A percentile compares a stretch with the other conserved stretches of the same genome.
phyloP scores from a whole-genome alignment of 2,113 vertebrate genomes.

The Antennarius striatus region DNA sequence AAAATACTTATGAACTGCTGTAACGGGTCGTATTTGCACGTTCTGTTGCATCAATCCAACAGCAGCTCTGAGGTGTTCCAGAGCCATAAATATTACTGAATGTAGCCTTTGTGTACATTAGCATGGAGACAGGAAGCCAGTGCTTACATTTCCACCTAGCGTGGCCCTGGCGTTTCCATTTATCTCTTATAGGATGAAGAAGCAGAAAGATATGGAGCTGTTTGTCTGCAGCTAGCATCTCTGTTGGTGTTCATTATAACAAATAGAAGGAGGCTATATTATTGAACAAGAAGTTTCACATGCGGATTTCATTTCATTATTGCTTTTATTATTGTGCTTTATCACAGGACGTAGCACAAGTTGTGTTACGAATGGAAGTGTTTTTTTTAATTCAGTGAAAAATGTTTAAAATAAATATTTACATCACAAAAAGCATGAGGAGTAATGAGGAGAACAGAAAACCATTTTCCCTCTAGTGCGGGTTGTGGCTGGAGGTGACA shows the following conservation, averaged over 20 bases:
- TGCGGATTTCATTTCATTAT: slow-evolving; percentile 35
- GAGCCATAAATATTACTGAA: slow-evolving; percentile 51
- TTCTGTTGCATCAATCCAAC: background rate
- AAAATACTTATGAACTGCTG: slow-evolving; percentile 70
- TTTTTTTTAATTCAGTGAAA: slow-evolving; percentile 17
- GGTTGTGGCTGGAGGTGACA: slow-evolving; percentile 3
- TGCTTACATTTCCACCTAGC: slow-evolving; percentile 57
- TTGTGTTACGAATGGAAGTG: slow-evolving; percentile 19
- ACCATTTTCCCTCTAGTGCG: background rate
- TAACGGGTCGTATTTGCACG: slow-evolving; percentile 9
- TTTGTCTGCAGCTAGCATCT: background rate
- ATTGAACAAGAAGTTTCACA: background rate
- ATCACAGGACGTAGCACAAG: slow-evolving; percentile 14
- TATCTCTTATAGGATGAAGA: slow-evolving; percentile 20
- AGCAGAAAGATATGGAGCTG: background rate
- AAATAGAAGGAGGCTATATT: too few species aligned
- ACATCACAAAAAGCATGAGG: slow-evolving; percentile 10
- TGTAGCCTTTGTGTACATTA: slow-evolving; percentile 50
- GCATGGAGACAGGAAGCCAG: slow-evolving; percentile 28
- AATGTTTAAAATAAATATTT: slow-evolving; percentile 45
- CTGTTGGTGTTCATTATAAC: background rate
- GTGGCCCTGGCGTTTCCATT: slow-evolving; percentile 16
- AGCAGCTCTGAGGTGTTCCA: slow-evolving; percentile 7
- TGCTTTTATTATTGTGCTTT: slow-evolving; percentile 41
- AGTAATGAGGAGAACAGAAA: slow-evolving; percentile 14